Conservation (phyloP, 2,888 invertebrate genomes). For the Polia nebulosa region DNA sequence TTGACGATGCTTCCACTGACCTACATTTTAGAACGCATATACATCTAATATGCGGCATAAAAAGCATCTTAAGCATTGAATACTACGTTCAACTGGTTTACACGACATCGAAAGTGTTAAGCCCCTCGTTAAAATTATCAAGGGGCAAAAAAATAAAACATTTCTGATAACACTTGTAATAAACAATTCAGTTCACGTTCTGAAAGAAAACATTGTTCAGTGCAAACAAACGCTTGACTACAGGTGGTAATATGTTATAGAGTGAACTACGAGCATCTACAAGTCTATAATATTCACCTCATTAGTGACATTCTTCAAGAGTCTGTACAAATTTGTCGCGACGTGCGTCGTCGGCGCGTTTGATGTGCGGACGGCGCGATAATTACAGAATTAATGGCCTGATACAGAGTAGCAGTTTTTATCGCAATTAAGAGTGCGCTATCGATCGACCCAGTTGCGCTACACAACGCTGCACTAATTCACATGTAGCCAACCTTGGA, state of each 20-base stretch:
- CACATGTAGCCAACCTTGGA: conserved; percentile 80
- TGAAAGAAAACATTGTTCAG: conserved; percentile 40
- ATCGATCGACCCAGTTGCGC: conserved; percentile 79
- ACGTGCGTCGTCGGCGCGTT: conserved; percentile 80
- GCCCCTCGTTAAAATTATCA: conserved; percentile 60
- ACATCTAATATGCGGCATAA: conserved; percentile 35
- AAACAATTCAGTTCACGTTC: conserved; percentile 44
- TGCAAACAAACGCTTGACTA: conserved; percentile 40
- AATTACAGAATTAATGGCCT: conserved; percentile 85
- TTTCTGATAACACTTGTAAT: conserved; percentile 48
- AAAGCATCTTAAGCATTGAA: conserved; percentile 42
- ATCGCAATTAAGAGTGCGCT: conserved; percentile 83
- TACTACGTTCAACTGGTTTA: conserved; percentile 34
- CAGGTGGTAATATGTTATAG: conserved; percentile 57
- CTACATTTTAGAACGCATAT: conserved; percentile 55
- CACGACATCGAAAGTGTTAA: conserved; percentile 26
- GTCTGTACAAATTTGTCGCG: conserved; percentile 74
- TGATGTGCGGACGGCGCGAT: conserved; percentile 82
- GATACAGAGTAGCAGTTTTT: conserved; percentile 82
- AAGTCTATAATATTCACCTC: conserved; percentile 65
- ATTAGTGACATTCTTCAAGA: conserved; percentile 68
- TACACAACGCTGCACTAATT: conserved; percentile 70
- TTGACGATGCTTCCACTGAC: conserved; percentile 65
- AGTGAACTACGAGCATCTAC: conserved; percentile 34
- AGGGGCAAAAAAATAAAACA: conserved; percentile 52